phyloP scores from a whole-genome alignment of 2,888 invertebrate species.

The Galerucella pusilla region DNA sequence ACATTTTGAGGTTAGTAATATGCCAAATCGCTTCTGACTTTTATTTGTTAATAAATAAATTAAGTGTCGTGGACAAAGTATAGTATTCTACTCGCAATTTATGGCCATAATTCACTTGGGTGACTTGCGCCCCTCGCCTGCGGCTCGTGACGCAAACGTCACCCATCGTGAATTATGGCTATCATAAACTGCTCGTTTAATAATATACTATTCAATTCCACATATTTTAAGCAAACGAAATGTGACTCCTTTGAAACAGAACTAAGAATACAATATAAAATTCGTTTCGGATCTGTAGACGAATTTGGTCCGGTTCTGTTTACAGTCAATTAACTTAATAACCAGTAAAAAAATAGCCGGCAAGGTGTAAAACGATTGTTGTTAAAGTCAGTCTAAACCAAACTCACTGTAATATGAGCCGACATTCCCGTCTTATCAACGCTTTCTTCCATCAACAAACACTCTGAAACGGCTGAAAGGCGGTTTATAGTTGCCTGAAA shows the following conservation, averaged over 20 bases:
- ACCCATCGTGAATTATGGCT: too few species aligned
- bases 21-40: too few species aligned
- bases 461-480: conserved; percentile 7
- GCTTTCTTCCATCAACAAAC: conserved; percentile 11
- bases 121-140: too few species aligned
- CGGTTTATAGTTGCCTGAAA: conserved; percentile 14
- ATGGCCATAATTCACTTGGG: too few species aligned
- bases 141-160: too few species aligned
- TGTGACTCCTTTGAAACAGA: neutral
- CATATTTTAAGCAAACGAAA: neutral
- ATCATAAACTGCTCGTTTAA: too few species aligned
- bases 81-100: too few species aligned
- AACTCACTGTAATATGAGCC: neutral
- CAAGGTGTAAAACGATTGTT: neutral
- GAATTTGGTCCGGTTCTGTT: conserved; percentile 1
- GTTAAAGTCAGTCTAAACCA: neutral
- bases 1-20: too few species aligned
- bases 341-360: neutral
- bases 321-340: conserved; percentile 2
- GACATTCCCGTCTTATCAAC: conserved; percentile 6
- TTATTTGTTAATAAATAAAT: too few species aligned
- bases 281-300: neutral
- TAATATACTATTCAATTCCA: too few species aligned
- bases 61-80: too few species aligned
- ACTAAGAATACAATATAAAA: neutral